A percentile compares a stretch with the other conserved stretches of the same genome.
Conservation (phyloP, 2,797 vertebrate genomes). For the Mastacembelus armatus region DNA sequence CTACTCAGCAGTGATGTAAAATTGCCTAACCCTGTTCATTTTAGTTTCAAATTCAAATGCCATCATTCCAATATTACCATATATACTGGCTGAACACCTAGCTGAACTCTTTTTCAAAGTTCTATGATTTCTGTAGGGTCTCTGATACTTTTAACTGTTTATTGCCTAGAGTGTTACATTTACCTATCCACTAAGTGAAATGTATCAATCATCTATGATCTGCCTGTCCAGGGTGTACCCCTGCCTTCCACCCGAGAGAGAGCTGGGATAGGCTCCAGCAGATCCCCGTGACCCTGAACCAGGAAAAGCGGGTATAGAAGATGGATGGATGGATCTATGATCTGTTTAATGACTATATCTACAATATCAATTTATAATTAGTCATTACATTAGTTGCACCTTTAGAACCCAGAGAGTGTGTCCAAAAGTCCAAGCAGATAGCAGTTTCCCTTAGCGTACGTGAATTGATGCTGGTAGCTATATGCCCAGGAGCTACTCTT, state of each 20-base stretch:
- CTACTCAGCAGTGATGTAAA: neutral
- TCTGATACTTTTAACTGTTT: no score
- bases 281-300: no score
- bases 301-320: no score
- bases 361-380: conserved; percentile 24
- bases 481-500: conserved; percentile 33
- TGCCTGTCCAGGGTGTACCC: no score
- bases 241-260: no score
- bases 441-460: conserved; percentile 35
- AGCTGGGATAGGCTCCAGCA: no score
- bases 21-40: neutral
- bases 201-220: conserved; percentile 11
- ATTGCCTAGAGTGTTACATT: no score
- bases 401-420: neutral
- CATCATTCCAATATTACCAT: neutral
- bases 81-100: neutral
- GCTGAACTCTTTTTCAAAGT: no score
- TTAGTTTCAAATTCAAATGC: neutral
- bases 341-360: conserved; percentile 7
- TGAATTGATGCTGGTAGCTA: conserved; percentile 37
- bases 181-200: neutral
- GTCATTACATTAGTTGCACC: conserved; percentile 34
- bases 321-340: no score
- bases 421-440: conserved; percentile 18
- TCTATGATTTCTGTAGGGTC: no score